Conservation (phyloP, 1,140 invertebrate species). For the Tachypleus tridentatus region DNA sequence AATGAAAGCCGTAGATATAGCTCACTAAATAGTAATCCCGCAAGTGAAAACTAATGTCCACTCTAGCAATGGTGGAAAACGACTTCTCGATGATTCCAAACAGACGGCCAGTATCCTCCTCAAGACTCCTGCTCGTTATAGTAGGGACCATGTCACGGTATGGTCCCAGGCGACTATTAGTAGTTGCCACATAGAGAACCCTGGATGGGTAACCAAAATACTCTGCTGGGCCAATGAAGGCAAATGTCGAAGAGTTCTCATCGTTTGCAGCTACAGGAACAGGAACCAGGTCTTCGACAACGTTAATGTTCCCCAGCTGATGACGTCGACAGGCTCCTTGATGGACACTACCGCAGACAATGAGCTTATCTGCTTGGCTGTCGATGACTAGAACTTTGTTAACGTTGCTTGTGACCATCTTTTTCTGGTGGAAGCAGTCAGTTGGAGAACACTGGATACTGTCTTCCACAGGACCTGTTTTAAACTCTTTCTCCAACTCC, state of each 20-base stretch:
- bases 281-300: constrained; percentile 56
- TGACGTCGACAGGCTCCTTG: constrained; percentile 81
- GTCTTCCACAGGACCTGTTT: constrained; percentile 63
- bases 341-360: constrained; percentile 71
- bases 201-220: constrained; percentile 60
- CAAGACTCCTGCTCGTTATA: constrained; percentile 55
- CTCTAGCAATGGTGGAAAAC: constrained; percentile 67
- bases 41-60: constrained; percentile 75
- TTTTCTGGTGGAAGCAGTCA: constrained; percentile 46
- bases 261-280: constrained; percentile 79
- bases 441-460: constrained; percentile 73
- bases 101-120: constrained; percentile 57
- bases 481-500: constrained; percentile 47
- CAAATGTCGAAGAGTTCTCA: constrained; percentile 74
- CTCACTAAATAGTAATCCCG: constrained; percentile 79
- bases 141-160: constrained; percentile 84
- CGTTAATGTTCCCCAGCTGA: constrained; percentile 63
- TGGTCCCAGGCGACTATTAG: constrained; percentile 81
- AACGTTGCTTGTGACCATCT: constrained; percentile 61
- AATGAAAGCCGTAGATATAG: constrained; percentile 91
- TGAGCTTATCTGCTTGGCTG: constrained; percentile 58
- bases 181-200: constrained; percentile 85
- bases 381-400: constrained; percentile 86
- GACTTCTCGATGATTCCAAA: constrained; percentile 53
- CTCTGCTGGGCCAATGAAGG: constrained; percentile 81